Base-by-base conservation (phyloP, 2,797 vertebrate genomes). In the Anguilla anguilla region DNA sequence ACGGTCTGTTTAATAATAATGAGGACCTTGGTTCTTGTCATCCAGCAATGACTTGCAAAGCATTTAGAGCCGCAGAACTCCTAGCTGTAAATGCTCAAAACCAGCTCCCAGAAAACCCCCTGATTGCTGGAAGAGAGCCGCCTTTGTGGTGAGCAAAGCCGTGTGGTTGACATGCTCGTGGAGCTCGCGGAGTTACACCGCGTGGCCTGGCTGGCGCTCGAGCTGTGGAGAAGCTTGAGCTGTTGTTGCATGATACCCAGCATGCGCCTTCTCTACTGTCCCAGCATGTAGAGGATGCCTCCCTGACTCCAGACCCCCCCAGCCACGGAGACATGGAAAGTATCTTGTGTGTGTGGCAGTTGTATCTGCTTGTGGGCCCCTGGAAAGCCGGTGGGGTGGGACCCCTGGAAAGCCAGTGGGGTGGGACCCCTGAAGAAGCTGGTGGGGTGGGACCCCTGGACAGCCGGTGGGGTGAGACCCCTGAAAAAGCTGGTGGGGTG, bases 111-210 rank as follows among this genome's bases (percentile, higher is more conserved):
- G 35, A 87, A 84, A 92, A 88, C 89, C 88, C 88, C 87, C 72
- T 90, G 90, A 92, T 91, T 82, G 84, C 90, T 87, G 28, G 67
- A 94, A 93, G 94, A 95, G 94, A 93, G 93, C 89, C 89, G 92
- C 91, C 92, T 94, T 93, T 95, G 94, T 94, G 93, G 93, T 88
- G 85, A 82, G 79, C 43, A 86, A 88, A 87, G 91, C 91, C 90
- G 89, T 88, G 87, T 88, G 87, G 89, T 6, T 85, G 91, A 90
- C 89, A 89, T 90, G 64, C 91, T 90, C 90, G 25, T 81, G 90
- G 89, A 77, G 83, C 49, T 25, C 82, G 85, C 85, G 82, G 35
- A 51, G 85, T 86, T 84, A 89, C 85, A 87, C 86, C 89, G 92
- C 89, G 92, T 91, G 88, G 83, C 67, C 86, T 53, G 51, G 79